Evolutionary conservation across 2,113 vertebrate genomes (phyloP).

Genomic region (Promerops cafer): DNA sequence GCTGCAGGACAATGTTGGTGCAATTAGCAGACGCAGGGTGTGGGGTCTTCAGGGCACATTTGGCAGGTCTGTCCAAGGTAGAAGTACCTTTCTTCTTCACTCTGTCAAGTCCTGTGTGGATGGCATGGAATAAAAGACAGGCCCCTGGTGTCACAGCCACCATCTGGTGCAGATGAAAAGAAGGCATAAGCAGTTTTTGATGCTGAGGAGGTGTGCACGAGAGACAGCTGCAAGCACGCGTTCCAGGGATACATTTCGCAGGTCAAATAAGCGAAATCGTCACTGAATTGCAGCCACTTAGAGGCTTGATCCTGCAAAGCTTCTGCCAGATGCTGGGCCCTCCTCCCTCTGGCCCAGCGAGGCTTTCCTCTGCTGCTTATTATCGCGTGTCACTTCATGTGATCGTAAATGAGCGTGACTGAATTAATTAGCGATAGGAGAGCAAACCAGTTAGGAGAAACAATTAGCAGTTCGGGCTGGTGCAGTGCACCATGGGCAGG

Average conservation of each 20-base stretch:
- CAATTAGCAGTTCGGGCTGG: not conserved
- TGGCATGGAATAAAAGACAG: constrained; percentile 26
- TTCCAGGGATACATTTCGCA: not conserved
- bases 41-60: constrained; percentile 47
- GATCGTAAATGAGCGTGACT: not conserved
- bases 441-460: not conserved
- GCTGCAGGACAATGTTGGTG: constrained; percentile 8
- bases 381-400: accelerated
- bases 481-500: not conserved
- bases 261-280: not conserved
- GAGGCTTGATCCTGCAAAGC: not conserved
- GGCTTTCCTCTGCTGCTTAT: not conserved
- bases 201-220: not conserved
- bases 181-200: not conserved
- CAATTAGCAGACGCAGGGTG: constrained; percentile 43
- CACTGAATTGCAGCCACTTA: not conserved
- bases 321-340: not conserved
- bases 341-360: not conserved
- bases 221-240: not conserved
- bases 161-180: constrained; percentile 36
- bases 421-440: not conserved
- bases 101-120: not conserved
- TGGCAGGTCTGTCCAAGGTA: not conserved
- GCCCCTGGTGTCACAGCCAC: not conserved
- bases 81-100: constrained; percentile 31